These are phyloP conservation scores for Momotus momota DNA, from an alignment of 2,797 vertebrate species.

Conservation along the genomic window DNA sequence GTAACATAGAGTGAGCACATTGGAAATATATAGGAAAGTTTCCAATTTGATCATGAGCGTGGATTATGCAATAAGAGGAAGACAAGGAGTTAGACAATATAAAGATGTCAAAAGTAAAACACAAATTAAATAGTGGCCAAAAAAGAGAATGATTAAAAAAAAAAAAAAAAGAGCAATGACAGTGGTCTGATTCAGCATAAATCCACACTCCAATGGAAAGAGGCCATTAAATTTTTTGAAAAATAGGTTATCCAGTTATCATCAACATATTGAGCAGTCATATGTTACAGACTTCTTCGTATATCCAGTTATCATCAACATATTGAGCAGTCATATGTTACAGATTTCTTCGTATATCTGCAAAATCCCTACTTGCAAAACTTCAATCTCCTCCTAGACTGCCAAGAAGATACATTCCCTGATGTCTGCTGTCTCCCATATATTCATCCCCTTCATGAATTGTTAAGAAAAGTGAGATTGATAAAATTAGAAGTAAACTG, in stretches of 20 bases:
- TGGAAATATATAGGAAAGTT: background rate
- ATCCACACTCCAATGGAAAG: background rate
- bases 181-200: background rate
- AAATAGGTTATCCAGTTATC: background rate
- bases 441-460: background rate
- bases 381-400: background rate
- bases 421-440: background rate
- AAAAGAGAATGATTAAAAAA: background rate
- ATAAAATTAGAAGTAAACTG: background rate
- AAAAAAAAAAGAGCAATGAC: background rate
- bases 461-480: background rate
- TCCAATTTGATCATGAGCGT: background rate
- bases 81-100: background rate
- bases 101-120: background rate
- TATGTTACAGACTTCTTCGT: background rate
- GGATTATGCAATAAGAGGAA: background rate
- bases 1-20: background rate
- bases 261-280: background rate
- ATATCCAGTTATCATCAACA: background rate
- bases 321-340: background rate
- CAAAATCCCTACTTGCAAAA: background rate
- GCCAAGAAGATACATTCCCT: background rate
- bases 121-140: background rate
- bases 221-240: rapidly evolving
- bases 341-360: background rate